Conservation (phyloP, 2,113 vertebrate species). For the Scytalopus superciliaris region DNA sequence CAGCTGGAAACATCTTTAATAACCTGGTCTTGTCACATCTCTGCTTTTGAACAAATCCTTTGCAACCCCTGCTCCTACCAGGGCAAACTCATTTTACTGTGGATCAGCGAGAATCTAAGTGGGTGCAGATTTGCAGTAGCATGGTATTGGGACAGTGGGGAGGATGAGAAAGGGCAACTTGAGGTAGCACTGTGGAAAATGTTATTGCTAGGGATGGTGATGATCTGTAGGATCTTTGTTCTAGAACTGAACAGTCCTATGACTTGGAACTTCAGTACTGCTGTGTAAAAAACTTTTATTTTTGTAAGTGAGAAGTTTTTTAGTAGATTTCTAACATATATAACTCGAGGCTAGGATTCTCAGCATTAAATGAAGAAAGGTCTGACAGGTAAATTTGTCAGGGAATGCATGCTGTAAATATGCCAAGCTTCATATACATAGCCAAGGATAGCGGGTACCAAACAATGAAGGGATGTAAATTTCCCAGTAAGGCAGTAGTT, state of each 20-base stretch:
- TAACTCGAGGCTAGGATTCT: background rate
- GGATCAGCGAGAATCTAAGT: background rate
- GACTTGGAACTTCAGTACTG: background rate
- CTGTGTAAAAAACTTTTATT: background rate
- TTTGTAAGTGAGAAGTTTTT: background rate
- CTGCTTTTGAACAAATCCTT: background rate
- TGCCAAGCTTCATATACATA: background rate
- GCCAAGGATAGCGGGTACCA: background rate
- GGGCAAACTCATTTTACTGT: background rate
- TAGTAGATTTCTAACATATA: background rate
- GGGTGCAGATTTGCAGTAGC: background rate
- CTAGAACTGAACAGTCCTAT: background rate
- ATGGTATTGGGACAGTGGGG: background rate
- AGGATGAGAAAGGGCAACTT: background rate
- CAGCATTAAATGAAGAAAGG: background rate
- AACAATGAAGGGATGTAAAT: slow-evolving; percentile 45
- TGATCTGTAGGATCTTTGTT: background rate
- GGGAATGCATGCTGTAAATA: background rate
- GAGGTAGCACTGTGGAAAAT: background rate
- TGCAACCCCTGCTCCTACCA: background rate
- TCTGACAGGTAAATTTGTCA: background rate
- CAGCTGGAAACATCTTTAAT: background rate
- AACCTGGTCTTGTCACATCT: background rate
- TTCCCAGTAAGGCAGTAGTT: background rate
- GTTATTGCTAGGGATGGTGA: background rate